phyloP scores from a whole-genome alignment of 2,888 invertebrate species.

The Nomada fabriciana region DNA sequence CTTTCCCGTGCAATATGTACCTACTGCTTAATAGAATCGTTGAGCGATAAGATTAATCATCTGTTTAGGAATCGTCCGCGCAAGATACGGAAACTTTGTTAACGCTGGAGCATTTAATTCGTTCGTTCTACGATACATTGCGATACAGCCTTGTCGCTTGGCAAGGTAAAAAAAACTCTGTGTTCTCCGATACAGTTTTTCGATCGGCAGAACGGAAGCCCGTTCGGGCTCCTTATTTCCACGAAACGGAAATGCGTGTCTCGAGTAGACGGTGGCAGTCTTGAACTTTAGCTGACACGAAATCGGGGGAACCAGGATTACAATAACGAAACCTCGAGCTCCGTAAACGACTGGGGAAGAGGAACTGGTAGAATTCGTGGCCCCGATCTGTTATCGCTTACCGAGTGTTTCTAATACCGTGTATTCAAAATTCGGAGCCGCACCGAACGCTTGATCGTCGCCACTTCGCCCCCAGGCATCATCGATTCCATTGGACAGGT shows the following conservation, averaged over 20 bases:
- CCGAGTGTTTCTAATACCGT: conserved; percentile 1
- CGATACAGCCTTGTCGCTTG: too few species aligned
- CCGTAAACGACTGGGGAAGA: background rate
- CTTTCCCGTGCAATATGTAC: too few species aligned
- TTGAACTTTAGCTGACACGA: background rate
- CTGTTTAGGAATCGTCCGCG: too few species aligned
- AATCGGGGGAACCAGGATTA: too few species aligned
- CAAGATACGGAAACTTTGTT: background rate
- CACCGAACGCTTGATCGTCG: conserved; percentile 21
- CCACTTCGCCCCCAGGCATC: conserved; percentile 17
- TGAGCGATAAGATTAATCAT: too few species aligned
- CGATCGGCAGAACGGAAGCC: too few species aligned
- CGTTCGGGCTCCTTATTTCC: background rate
- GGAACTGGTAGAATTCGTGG: background rate
- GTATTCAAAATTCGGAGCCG: conserved; percentile 11
- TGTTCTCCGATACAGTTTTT: too few species aligned
- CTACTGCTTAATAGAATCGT: too few species aligned
- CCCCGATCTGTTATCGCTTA: background rate
- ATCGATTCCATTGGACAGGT: background rate
- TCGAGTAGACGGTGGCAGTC: conserved; percentile 20
- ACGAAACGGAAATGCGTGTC: conserved; percentile 6
- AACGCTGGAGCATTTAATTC: background rate
- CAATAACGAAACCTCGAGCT: background rate
- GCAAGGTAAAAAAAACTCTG: too few species aligned
- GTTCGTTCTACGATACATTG: too few species aligned